Percentiles rank a stretch among this genome's conserved stretches.
These are phyloP conservation scores for Nephrotoma flavescens DNA, from an alignment of 2,888 invertebrate species.

Conservation along the genomic window DNA sequence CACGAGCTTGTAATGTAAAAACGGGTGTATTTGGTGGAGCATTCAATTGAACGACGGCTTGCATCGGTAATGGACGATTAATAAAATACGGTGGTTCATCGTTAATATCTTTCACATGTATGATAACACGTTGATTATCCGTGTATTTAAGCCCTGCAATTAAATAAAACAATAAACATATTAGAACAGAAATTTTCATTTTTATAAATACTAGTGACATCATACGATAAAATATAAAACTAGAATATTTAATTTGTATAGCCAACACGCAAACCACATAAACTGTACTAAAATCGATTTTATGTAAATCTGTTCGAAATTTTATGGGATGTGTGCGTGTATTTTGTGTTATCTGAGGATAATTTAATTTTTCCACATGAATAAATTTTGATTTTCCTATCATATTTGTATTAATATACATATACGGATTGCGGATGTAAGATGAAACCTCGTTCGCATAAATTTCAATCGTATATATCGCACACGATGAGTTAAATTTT, in stretches of 20 bases:
- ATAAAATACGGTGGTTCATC: conserved; percentile 94
- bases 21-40: conserved; percentile 92
- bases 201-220: neutral
- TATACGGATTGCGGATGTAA: neutral
- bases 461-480: neutral
- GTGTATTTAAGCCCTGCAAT: conserved; percentile 46
- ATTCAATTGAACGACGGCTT: conserved; percentile 90
- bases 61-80: conserved; percentile 93
- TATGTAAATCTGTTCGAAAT: neutral
- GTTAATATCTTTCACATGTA: conserved; percentile 90
- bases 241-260: neutral
- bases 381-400: neutral
- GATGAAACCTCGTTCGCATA: neutral
- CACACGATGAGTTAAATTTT: neutral
- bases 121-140: conserved; percentile 88
- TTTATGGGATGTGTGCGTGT: neutral
- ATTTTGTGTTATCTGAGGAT: neutral
- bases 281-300: neutral
- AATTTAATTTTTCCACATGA: neutral
- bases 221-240: neutral
- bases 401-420: neutral
- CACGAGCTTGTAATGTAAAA: conserved; percentile 91
- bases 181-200: neutral
- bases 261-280: neutral
- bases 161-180: conserved; percentile 7